Evolutionary conservation across 2,113 vertebrate species (phyloP).

Genomic region (Edolisoma coerulescens): DNA sequence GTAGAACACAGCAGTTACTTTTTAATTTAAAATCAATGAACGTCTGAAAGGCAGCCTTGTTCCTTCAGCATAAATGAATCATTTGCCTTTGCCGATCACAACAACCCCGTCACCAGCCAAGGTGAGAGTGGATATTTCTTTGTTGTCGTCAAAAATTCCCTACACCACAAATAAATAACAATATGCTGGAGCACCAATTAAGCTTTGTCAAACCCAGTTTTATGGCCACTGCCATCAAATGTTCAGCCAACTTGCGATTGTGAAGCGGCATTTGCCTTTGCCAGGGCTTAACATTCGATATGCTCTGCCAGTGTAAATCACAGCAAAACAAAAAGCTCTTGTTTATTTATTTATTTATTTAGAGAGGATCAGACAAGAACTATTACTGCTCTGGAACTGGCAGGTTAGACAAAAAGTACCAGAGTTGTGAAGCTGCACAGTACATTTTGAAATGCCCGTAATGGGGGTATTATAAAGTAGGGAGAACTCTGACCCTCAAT

Average conservation of each 20-base stretch:
- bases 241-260: accelerated
- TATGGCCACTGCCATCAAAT: not conserved
- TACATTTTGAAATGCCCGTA: not conserved
- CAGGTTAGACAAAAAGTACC: not conserved
- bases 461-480: not conserved
- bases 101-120: conserved; percentile 45
- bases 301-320: not conserved
- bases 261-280: not conserved
- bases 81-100: conserved; percentile 66
- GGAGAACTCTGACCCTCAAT: conserved; percentile 48
- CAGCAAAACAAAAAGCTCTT: not conserved
- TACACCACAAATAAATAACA: not conserved
- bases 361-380: not conserved
- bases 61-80: conserved; percentile 71
- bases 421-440: not conserved
- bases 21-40: conserved; percentile 81
- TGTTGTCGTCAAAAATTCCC: not conserved
- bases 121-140: conserved; percentile 38
- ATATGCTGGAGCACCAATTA: not conserved
- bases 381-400: not conserved
- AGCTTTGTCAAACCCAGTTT: not conserved
- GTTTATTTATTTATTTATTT: not conserved
- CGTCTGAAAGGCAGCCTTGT: conserved; percentile 65
- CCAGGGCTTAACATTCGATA: not conserved
- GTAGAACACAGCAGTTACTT: conserved; percentile 74